Base-by-base conservation (phyloP, 2,888 invertebrate species). In the Tachystola acroxantha region DNA sequence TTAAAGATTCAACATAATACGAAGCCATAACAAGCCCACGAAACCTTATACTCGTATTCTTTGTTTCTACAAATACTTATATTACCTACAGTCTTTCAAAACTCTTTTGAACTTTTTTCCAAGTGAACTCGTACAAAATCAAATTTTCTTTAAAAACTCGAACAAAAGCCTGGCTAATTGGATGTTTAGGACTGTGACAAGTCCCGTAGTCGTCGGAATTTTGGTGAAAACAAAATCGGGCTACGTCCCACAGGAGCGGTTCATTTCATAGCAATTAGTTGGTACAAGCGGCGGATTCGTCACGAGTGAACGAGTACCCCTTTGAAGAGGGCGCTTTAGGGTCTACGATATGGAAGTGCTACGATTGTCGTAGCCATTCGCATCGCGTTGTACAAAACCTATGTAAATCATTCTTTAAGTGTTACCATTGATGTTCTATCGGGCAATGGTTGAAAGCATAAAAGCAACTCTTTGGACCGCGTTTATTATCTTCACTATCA, bases 211-310 rank as follows among this genome's bases (percentile, higher is more conserved):
- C 71, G 68, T 4, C 16, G n/a, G n/a, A 16, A 74, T 78, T 78
- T 75, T 68, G 71, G 72, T 73, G 79, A 68, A 76, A 80, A 84
- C 75, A 75, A 80, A 80, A 78, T 76, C 74, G 63, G 69, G 65
- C 51, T 50, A 53, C 12, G 53, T 75, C 85, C 73, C 86, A 41
- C 40, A 74, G 70, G 85, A 61, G 70, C 62, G 68, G 67, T 85
- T 82, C 67, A 84, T 85, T 85, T 82, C 75, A 77, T 78, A 79
- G 84, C 84, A 85, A 86, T 86, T 86, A 86, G 84, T 82, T 64
- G 73, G 72, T 79, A 76, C 81, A 77, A 72, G 74, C 75, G 63
- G 57, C 56, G 68, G 68, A 82, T 82, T 81, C 79, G 85, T 75
- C 81, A 81, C 84, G 73, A 79, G 62, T 74, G 70, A 85, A 81